phyloP scores from a whole-genome alignment of 2,797 vertebrate species.

The Anguilla pacifica region DNA sequence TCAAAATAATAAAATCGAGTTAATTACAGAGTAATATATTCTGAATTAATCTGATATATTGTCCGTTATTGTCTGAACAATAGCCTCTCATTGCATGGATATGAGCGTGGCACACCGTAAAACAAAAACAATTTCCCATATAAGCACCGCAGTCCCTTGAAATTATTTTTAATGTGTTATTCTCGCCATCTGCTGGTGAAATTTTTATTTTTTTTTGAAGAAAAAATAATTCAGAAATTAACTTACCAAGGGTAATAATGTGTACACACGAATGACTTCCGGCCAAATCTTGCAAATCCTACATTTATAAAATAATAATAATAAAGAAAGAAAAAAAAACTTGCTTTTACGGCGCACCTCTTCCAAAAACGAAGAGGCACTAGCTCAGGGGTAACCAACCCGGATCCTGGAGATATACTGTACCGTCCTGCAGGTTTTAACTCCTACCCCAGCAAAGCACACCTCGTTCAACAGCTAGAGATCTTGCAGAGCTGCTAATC shows the following conservation, averaged over 20 bases:
- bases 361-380: too few species aligned
- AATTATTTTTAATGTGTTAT: neutral
- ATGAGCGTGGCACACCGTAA: too few species aligned
- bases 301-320: neutral
- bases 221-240: neutral
- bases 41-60: neutral
- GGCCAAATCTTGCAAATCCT: neutral
- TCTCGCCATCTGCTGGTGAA: neutral
- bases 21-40: neutral
- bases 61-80: neutral
- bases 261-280: neutral
- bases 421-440: too few species aligned
- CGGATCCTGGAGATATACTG: too few species aligned
- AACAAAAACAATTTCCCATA: too few species aligned
- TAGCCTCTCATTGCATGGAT: neutral
- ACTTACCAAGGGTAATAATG: neutral
- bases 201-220: neutral
- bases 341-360: too few species aligned
- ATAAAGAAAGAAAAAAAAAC: neutral
- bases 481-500: too few species aligned
- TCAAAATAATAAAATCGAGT: neutral
- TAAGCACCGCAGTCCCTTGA: neutral
- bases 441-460: too few species aligned
- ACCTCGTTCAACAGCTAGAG: too few species aligned
- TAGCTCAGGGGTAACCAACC: too few species aligned